Evolutionary conservation across 2,888 invertebrate species (phyloP).

Genomic region (Orthosia gothica): DNA sequence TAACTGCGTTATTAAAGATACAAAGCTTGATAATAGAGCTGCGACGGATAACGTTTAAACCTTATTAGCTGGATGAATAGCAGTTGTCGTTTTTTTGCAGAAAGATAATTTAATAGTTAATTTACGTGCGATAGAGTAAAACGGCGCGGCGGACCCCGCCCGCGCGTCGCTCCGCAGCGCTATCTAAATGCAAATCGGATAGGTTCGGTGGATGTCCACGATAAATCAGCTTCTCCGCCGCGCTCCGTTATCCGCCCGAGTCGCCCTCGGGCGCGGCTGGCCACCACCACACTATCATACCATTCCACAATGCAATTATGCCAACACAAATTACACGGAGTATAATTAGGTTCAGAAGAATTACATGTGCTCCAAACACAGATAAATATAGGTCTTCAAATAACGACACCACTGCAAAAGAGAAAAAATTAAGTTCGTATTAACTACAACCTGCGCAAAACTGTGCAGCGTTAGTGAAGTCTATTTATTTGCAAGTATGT

Average conservation of each 20-base stretch:
- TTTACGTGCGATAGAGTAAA: constrained; percentile 88
- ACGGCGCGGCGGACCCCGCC: constrained; percentile 66
- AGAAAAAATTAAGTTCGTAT: constrained; percentile 4
- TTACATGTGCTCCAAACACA: constrained; percentile 43
- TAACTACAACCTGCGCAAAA: constrained; percentile 35
- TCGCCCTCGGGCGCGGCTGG: constrained; percentile 73
- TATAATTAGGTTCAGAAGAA: constrained; percentile 48
- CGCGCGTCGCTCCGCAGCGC: constrained; percentile 75
- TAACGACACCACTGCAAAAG: constrained; percentile 37
- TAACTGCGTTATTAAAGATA: constrained; percentile 62
- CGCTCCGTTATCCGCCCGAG: constrained; percentile 82
- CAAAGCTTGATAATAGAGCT: constrained; percentile 68
- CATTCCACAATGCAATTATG: constrained; percentile 69
- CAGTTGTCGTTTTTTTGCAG: constrained; percentile 75
- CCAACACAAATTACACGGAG: constrained; percentile 57
- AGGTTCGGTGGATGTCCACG: constrained; percentile 89
- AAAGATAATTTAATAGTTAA: constrained; percentile 86
- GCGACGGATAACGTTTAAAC: constrained; percentile 77
- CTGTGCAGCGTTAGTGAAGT: constrained; percentile 17
- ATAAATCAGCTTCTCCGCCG: constrained; percentile 87
- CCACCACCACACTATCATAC: constrained; percentile 63
- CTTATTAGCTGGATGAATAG: constrained; percentile 79
- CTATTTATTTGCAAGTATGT: constrained; percentile 39
- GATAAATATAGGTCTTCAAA: constrained; percentile 50
- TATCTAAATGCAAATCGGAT: constrained; percentile 92